A percentile compares a stretch with the other conserved stretches of the same genome.
These are phyloP conservation scores for Eulemur macaco DNA, from an alignment of 2,113 vertebrate genomes.

Conservation along the genomic window DNA sequence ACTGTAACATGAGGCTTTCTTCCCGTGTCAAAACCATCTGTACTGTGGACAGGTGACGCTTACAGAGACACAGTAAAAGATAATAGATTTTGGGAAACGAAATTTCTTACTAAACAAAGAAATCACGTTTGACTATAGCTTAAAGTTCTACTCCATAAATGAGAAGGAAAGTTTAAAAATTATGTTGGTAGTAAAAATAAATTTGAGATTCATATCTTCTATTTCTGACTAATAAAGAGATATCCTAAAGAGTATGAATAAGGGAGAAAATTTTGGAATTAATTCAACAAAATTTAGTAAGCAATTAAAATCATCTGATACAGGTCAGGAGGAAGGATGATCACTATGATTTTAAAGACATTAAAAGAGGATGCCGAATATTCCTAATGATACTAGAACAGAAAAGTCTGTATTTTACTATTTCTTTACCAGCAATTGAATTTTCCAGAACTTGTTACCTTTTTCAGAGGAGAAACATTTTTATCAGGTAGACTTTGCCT, in stretches of 20 bases:
- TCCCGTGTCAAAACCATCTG: not conserved
- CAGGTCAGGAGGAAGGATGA: not conserved
- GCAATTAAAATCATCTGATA: not conserved
- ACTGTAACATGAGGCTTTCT: not conserved
- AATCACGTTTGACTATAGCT: not conserved
- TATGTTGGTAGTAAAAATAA: conserved; percentile 23
- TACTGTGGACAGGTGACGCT: not conserved
- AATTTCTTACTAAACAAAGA: not conserved
- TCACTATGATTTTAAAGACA: not conserved
- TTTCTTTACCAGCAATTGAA: not conserved
- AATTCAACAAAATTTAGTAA: not conserved
- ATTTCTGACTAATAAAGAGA: not conserved
- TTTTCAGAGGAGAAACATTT: not conserved
- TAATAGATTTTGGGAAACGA: not conserved
- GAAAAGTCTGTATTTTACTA: not conserved
- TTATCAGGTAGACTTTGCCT: not conserved
- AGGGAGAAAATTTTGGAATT: conserved; percentile 21
- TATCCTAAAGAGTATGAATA: not conserved
- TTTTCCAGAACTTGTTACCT: not conserved
- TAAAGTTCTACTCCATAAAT: conserved; percentile 17
- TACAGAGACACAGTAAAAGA: not conserved
- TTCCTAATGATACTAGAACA: not conserved
- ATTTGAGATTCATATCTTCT: not conserved
- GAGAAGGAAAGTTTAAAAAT: not conserved
- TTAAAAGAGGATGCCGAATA: not conserved